Percentiles rank a stretch among this genome's conserved stretches.
Evolutionary conservation across 2,888 invertebrate species (phyloP).

Genomic region (Brachynemurus nebulosus): DNA sequence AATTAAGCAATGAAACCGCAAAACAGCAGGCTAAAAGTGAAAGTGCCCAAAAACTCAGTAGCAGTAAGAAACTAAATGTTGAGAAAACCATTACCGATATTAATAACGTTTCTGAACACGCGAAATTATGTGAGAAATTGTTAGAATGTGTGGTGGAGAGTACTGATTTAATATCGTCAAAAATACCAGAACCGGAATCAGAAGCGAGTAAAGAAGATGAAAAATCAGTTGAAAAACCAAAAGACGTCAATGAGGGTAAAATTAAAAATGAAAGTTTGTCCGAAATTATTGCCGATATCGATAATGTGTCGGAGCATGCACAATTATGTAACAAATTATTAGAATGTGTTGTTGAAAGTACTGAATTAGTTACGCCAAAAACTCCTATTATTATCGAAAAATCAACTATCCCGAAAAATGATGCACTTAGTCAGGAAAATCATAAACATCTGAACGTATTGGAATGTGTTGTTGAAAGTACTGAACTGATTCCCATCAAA

Average conservation of each 20-base stretch:
- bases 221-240: too few relatives aligned
- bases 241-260: too few relatives aligned
- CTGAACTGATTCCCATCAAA: background rate
- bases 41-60: constrained; percentile 4
- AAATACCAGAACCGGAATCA: constrained; percentile 14
- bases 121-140: constrained; percentile 35
- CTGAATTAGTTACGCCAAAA: constrained; percentile 18
- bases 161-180: constrained; percentile 22
- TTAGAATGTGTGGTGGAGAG: constrained; percentile 31
- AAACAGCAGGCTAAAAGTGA: constrained; percentile 23
- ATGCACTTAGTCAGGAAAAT: background rate
- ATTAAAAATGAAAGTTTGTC: too few relatives aligned
- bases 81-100: too few relatives aligned
- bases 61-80: constrained; percentile 18
- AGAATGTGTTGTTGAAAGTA: constrained; percentile 29
- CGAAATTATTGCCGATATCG: too few relatives aligned
- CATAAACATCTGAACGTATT: too few relatives aligned
- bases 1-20: constrained; percentile 30
- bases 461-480: constrained; percentile 13
- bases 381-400: background rate
- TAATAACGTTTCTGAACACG: constrained; percentile 33
- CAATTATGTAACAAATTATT: constrained; percentile 35
- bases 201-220: constrained; percentile 19
- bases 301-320: constrained; percentile 33
- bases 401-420: background rate